Conservation (phyloP, 2,113 vertebrate genomes). For the Picathartes gymnocephalus region DNA sequence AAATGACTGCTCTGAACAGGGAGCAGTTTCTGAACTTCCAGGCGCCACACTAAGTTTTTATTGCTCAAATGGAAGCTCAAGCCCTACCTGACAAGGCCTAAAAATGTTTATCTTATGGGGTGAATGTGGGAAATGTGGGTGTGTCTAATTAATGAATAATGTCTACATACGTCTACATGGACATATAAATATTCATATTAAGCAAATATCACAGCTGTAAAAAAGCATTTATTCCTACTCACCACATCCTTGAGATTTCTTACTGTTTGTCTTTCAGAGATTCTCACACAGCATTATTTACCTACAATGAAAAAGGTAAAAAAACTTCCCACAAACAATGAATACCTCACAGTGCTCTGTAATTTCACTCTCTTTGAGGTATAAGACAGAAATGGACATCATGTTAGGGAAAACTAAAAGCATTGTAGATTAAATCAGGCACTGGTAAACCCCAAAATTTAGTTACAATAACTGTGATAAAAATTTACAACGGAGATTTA, state of each 20-base stretch:
- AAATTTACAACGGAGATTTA: neutral
- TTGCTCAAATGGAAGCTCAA: neutral
- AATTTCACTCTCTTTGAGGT: neutral
- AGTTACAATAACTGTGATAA: neutral
- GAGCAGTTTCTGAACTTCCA: neutral
- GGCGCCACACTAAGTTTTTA: neutral
- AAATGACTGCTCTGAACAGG: neutral
- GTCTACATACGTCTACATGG: neutral
- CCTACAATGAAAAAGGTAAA: neutral
- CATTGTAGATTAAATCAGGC: neutral
- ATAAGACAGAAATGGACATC: neutral
- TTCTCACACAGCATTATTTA: neutral
- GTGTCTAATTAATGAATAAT: neutral
- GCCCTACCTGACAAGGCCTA: neutral
- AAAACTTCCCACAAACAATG: neutral
- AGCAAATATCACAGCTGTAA: neutral
- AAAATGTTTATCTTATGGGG: neutral
- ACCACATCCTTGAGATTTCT: neutral
- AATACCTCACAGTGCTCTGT: neutral
- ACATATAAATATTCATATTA: neutral
- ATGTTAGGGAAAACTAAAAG: neutral
- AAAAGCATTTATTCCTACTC: neutral
- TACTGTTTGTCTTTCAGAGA: neutral
- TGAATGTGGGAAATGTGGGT: neutral
- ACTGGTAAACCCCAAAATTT: neutral